Conservation (phyloP, 2,113 vertebrate genomes). For the Raja brachyura region DNA sequence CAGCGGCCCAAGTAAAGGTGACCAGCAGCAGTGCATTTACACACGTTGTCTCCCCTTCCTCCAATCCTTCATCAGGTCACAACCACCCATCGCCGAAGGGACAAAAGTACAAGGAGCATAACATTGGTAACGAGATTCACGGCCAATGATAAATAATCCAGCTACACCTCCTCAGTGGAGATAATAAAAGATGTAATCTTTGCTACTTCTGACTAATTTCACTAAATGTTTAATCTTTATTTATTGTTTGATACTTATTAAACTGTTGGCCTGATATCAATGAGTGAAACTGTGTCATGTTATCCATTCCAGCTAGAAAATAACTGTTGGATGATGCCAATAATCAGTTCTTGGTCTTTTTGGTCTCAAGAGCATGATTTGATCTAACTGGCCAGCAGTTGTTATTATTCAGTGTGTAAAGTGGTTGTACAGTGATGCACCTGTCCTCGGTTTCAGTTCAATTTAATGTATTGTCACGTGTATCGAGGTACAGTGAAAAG, state of each 20-base stretch:
- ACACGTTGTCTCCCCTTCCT: background rate
- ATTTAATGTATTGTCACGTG: no score
- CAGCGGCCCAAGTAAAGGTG: background rate
- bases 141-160: background rate
- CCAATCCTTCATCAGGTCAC: background rate
- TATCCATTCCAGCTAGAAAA: background rate
- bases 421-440: background rate
- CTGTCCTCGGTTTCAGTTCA: no score
- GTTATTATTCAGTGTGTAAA: background rate
- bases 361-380: background rate
- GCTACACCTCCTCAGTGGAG: background rate
- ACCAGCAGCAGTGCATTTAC: background rate
- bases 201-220: background rate
- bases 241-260: background rate
- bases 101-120: background rate
- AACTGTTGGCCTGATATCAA: background rate
- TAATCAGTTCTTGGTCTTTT: background rate
- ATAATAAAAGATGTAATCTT: background rate
- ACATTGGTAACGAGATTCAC: background rate
- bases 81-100: background rate
- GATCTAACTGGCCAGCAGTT: conserved; percentile 21
- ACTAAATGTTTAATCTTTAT: background rate
- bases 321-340: background rate
- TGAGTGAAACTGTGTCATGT: background rate
- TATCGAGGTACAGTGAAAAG: no score